Conservation (phyloP, 2,888 invertebrate species). For the Mamestra brassicae region DNA sequence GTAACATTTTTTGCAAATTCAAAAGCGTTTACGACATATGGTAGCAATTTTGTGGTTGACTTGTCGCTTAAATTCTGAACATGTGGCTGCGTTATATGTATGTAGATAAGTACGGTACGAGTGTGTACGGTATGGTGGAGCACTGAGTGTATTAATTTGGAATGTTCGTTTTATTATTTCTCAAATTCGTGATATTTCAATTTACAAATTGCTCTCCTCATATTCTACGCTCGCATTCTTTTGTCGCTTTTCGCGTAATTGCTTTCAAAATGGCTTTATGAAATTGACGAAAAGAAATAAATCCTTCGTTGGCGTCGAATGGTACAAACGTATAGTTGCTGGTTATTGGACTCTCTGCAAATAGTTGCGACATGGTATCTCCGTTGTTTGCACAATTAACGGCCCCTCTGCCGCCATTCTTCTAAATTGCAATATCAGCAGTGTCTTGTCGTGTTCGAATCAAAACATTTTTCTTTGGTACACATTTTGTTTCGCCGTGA, state of each 20-base stretch:
- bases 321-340: constrained; percentile 34
- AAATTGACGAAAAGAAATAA: constrained; percentile 1
- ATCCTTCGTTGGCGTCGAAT: not conserved
- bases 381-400: constrained; percentile 77
- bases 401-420: constrained; percentile 66
- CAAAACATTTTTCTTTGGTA: constrained; percentile 63
- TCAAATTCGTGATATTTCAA: constrained; percentile 20
- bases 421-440: constrained; percentile 72
- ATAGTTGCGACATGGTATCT: constrained; percentile 60
- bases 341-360: constrained; percentile 58
- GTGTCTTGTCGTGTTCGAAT: constrained; percentile 72
- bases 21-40: constrained; percentile 71
- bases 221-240: constrained; percentile 20
- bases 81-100: constrained; percentile 66
- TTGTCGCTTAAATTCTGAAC: constrained; percentile 73
- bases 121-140: constrained; percentile 10
- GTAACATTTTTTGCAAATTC: constrained; percentile 67
- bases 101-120: constrained; percentile 34
- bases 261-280: constrained; percentile 7
- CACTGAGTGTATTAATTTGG: constrained; percentile 22
- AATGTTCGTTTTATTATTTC: constrained; percentile 20
- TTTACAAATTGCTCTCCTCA: constrained; percentile 31
- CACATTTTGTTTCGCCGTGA: constrained; percentile 43
- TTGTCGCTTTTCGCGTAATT: constrained; percentile 8
- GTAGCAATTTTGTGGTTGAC: constrained; percentile 76